Conservation (phyloP, 1,140 invertebrate genomes). For the roundworm (Caenorhabditis elegans) region DNA sequence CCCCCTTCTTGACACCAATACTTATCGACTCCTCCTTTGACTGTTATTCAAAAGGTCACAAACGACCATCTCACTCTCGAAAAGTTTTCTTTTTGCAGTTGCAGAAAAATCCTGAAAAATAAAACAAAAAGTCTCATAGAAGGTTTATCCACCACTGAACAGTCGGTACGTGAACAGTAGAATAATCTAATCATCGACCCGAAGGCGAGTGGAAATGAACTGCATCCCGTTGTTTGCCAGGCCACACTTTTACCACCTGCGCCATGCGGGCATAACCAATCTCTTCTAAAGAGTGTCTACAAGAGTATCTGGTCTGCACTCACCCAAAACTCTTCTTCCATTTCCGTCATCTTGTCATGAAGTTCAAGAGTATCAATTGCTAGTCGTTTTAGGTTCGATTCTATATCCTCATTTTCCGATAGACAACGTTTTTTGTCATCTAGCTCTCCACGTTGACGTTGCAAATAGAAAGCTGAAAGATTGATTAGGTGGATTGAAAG, state of each 20-base stretch:
- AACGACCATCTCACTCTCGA: not conserved
- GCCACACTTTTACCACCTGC: not conserved
- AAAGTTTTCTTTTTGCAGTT: not conserved
- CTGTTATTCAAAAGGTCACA: not conserved
- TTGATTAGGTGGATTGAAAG: no score
- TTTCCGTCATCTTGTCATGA: not conserved
- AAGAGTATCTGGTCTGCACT: not conserved
- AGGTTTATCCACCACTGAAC: conserved; percentile 23
- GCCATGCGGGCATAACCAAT: not conserved
- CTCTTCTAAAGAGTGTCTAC: no score
- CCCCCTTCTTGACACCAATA: conserved; percentile 2
- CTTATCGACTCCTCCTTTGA: not conserved
- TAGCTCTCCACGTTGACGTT: not conserved
- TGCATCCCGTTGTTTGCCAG: not conserved
- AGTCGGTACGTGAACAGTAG: conserved; percentile 29
- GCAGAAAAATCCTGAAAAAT: not conserved
- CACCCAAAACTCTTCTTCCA: not conserved
- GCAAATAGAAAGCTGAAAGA: not conserved
- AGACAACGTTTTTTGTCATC: not conserved
- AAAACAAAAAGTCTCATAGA: conserved; percentile 10
- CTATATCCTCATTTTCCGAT: conserved; percentile 3
- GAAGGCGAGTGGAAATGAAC: not conserved
- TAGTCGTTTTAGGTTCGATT: not conserved
- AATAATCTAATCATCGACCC: conserved; percentile 2
- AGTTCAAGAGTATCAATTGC: not conserved